Base-by-base conservation (phyloP, 2,797 vertebrate genomes). In the Tympanoctomys barrerae region DNA sequence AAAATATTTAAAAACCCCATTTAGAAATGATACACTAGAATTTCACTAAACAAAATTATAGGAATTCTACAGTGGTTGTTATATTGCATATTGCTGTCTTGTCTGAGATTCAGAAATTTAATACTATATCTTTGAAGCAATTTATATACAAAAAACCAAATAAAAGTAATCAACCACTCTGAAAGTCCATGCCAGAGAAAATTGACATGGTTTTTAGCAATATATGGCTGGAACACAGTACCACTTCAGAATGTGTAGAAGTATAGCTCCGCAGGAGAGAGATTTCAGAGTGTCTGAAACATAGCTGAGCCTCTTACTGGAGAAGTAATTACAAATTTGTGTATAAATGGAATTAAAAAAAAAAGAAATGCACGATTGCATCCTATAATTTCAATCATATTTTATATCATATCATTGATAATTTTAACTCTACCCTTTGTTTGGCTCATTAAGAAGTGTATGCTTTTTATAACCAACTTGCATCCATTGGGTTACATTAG, bases 391-490 rank as follows among this genome's bases (percentile, higher is more conserved):
- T 80, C 52, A 92, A 80, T 82, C 6, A 18, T 57, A 36, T 16
- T 92, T 95, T 95, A 64, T 77, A 85, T 86, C 14, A 13, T 70
- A 52, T 71, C 62, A 26, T 49, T 85, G 21, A 62, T 90, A 39
- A 87, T 94, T 95, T 92, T 13, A 87, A 95, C 75, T 89, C 11
- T 28, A 7, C 19, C 19, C 42, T 36, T 88, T 13, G 24, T 95
- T 95, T 80, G 42, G 39, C 62, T 91, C 42, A 31, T 79, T 85
- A 36, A 3, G 26, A 64, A 87, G 31, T 24, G 21, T 52, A 22
- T 9, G 64, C 13, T 89, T 84, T 96, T 87, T 86, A 42, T 82
- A 52, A 21, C 26, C 89, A 57, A 11, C 46, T 95, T 61, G 3
- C 80, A 94, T 90, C 26, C 21, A 4, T 95, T 70, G 92, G 33